phyloP scores from a whole-genome alignment of 1,140 invertebrate genomes.

The Caenorhabditis inopinata region DNA sequence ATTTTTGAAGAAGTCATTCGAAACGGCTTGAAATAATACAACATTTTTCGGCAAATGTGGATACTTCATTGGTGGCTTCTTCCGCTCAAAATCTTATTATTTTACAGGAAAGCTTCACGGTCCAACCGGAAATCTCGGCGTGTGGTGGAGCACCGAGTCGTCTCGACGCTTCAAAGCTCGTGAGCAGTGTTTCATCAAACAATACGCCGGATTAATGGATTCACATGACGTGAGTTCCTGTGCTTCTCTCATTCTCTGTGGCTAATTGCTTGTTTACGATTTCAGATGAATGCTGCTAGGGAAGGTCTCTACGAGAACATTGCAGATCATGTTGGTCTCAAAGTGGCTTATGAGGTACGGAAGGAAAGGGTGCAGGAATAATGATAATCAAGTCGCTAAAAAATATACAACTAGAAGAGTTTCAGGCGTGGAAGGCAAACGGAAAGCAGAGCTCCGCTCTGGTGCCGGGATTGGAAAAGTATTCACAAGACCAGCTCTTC shows the following conservation, averaged over 20 bases:
- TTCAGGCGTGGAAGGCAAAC: conserved; percentile 24
- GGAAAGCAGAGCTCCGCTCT: not conserved
- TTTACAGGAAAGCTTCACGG: conserved; percentile 35
- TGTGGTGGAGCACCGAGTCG: not conserved
- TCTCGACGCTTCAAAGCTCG: not conserved
- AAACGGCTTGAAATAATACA: too few species aligned
- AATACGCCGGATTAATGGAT: conserved; percentile 19
- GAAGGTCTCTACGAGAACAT: conserved; percentile 34
- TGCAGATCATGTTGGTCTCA: conserved; percentile 36
- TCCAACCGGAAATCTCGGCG: conserved; percentile 31
- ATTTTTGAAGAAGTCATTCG: too few species aligned
- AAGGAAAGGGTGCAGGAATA: not conserved
- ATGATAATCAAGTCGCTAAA: too few species aligned
- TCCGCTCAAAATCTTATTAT: not conserved
- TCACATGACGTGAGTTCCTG: not conserved
- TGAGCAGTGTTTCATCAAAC: conserved; percentile 35
- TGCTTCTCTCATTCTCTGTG: not conserved
- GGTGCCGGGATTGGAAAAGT: conserved; percentile 23
- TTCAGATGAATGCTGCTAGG: conserved; percentile 26
- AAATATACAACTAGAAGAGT: too few species aligned
- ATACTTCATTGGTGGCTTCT: too few species aligned
- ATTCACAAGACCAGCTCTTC: conserved; percentile 39
- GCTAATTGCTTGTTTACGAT: not conserved
- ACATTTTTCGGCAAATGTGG: too few species aligned
- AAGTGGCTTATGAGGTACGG: conserved; percentile 40